phyloP scores from a whole-genome alignment of 2,888 invertebrate species.

The Hypselothyrea guttata region DNA sequence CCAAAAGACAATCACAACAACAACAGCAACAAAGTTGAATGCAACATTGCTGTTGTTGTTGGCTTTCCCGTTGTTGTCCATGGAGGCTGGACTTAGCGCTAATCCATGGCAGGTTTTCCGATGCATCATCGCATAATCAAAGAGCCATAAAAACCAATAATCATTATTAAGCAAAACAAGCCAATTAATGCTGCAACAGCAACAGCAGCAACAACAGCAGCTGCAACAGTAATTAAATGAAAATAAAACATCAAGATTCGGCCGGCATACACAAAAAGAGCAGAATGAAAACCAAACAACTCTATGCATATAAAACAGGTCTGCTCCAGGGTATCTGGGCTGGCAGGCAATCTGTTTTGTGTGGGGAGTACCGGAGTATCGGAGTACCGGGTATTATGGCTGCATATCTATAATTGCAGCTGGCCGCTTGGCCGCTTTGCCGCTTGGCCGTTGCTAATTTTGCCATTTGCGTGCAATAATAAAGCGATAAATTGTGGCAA shows the following conservation, averaged over 20 bases:
- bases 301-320: conserved; percentile 47
- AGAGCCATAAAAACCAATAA: conserved; percentile 76
- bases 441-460: conserved; percentile 55
- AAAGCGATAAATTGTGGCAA: conserved; percentile 59
- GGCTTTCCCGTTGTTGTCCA: conserved; percentile 42
- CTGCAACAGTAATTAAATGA: conserved; percentile 69
- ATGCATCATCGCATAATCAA: conserved; percentile 77
- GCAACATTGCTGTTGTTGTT: conserved; percentile 5
- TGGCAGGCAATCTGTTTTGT: neutral
- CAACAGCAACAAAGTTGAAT: conserved; percentile 1
- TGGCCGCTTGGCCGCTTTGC: conserved; percentile 26
- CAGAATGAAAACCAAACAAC: conserved; percentile 1
- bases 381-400: neutral
- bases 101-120: conserved; percentile 60
- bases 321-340: conserved; percentile 35
- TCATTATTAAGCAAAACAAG: conserved; percentile 77
- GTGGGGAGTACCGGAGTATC: neutral
- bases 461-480: conserved; percentile 70
- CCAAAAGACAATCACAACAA: too few species aligned
- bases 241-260: conserved; percentile 73
- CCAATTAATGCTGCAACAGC: conserved; percentile 66
- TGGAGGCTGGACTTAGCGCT: conserved; percentile 38
- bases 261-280: conserved; percentile 44
- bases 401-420: conserved; percentile 46
- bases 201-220: conserved; percentile 20